A percentile compares a stretch with the other conserved stretches of the same genome.
Conservation (phyloP, 2,113 vertebrate genomes). For the Hippolais icterina region DNA sequence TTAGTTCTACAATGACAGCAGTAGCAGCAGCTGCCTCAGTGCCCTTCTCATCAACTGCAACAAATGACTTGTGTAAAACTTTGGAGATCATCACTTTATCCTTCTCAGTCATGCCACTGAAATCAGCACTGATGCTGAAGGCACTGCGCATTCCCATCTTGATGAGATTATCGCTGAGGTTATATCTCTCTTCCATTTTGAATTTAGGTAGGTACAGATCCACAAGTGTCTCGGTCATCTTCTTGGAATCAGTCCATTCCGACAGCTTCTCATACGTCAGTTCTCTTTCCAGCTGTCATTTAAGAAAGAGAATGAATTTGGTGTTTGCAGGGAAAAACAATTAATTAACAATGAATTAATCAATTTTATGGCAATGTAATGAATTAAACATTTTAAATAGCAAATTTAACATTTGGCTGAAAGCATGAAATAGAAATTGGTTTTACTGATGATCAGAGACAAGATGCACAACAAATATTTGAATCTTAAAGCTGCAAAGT, state of each 20-base stretch:
- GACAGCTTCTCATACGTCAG: slow-evolving; percentile 78
- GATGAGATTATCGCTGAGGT: slow-evolving; percentile 64
- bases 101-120: slow-evolving; percentile 78
- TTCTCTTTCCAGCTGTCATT: slow-evolving; percentile 76
- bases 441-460: neutral
- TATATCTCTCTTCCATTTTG: slow-evolving; percentile 77
- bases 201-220: slow-evolving; percentile 80
- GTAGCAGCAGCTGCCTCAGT: slow-evolving; percentile 87
- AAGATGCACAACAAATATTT: neutral
- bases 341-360: neutral
- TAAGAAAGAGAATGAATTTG: neutral
- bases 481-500: neutral
- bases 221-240: slow-evolving; percentile 72
- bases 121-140: slow-evolving; percentile 73
- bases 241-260: slow-evolving; percentile 76
- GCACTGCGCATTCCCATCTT: slow-evolving; percentile 83
- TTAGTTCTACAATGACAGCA: neutral
- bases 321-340: neutral
- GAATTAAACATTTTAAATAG: neutral
- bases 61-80: slow-evolving; percentile 85
- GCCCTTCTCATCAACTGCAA: slow-evolving; percentile 89
- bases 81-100: slow-evolving; percentile 76
- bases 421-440: neutral
- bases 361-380: neutral
- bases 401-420: neutral